Conservation (phyloP, 2,888 invertebrate species). For the Clanis bilineata region DNA sequence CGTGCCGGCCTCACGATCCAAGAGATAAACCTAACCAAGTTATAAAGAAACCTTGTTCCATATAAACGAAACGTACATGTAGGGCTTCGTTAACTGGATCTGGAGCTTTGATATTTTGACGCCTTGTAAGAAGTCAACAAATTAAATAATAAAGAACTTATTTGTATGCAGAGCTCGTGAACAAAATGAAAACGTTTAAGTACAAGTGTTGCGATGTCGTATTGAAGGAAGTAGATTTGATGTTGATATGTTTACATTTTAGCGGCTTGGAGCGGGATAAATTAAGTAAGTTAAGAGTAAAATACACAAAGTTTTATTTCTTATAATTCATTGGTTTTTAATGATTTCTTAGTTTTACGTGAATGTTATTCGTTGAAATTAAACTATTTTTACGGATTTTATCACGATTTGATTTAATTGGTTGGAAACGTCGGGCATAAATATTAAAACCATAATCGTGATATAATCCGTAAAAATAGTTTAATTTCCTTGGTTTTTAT, state of each 20-base stretch:
- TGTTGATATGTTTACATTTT: background rate
- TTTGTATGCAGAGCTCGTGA: conserved; percentile 63
- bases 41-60: conserved; percentile 37
- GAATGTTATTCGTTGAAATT: background rate
- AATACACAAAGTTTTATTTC: background rate
- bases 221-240: conserved; percentile 34
- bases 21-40: conserved; percentile 55
- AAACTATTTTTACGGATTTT: too few relatives aligned
- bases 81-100: conserved; percentile 40
- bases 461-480: too few relatives aligned
- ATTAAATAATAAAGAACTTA: conserved; percentile 67
- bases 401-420: too few relatives aligned
- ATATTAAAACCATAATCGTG: too few relatives aligned
- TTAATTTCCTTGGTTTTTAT: too few relatives aligned
- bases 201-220: conserved; percentile 41
- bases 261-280: background rate
- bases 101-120: conserved; percentile 63
- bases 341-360: background rate
- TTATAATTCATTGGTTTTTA: background rate
- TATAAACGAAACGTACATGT: conserved; percentile 17
- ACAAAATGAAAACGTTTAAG: conserved; percentile 47
- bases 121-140: conserved; percentile 65
- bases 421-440: too few relatives aligned
- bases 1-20: conserved; percentile 62
- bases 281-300: background rate